Evolutionary conservation across 1,140 invertebrate species (phyloP).

Genomic region (Caerostris extrusa): DNA sequence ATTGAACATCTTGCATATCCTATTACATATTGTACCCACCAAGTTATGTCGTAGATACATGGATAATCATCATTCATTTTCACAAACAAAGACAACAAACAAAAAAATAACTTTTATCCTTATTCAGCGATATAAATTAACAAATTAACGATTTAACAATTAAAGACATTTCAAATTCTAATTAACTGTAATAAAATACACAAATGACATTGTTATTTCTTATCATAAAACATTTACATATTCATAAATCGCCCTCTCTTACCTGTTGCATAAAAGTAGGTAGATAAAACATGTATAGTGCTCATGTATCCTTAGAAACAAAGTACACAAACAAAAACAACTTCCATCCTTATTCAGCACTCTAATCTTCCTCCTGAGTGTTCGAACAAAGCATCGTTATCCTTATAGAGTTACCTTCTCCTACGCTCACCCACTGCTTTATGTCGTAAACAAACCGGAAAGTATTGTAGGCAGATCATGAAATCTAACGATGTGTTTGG

Average conservation of each 20-base stretch:
- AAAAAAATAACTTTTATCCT: no score
- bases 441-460: conserved; percentile 16
- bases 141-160: no score
- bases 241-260: background rate
- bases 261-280: background rate
- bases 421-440: background rate
- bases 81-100: no score
- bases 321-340: background rate
- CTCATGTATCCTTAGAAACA: background rate
- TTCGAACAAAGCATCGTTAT: background rate
- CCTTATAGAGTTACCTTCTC: background rate
- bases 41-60: no score
- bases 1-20: no score
- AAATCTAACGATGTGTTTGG: background rate
- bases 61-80: no score
- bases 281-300: background rate
- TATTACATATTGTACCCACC: no score
- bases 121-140: no score
- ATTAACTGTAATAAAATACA: no score
- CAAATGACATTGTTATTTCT: no score
- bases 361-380: conserved; percentile 10
- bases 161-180: no score
- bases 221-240: no score
- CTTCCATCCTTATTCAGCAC: background rate
- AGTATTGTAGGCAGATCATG: background rate